A percentile compares a stretch with the other conserved stretches of the same genome.
Evolutionary conservation across 2,113 vertebrate species (phyloP).

Genomic region (Gnathonemus longibarbis): DNA sequence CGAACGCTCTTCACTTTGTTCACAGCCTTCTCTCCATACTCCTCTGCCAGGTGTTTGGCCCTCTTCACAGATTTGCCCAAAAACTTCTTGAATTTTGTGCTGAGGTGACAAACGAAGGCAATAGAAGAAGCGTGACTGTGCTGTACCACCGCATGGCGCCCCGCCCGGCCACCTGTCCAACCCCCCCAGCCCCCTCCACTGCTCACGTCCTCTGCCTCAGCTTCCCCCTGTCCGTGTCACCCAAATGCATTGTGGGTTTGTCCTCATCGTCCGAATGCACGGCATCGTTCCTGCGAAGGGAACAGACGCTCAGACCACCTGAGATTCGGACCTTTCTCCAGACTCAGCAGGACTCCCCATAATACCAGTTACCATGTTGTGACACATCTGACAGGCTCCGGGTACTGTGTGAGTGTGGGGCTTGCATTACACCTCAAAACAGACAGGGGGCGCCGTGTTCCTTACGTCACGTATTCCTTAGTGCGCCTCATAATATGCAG

Average conservation of each 20-base stretch:
- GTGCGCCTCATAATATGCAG: conserved; percentile 98
- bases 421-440: background rate
- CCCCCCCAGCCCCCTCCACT: background rate
- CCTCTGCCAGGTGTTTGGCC: conserved; percentile 91
- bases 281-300: conserved; percentile 75
- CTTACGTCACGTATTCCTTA: conserved; percentile 95
- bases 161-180: background rate
- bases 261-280: conserved; percentile 96
- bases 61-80: conserved; percentile 94
- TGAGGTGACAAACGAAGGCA: conserved; percentile 42
- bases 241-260: conserved; percentile 73
- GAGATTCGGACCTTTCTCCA: background rate
- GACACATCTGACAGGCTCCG: background rate
- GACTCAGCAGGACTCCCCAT: background rate
- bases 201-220: conserved; percentile 95
- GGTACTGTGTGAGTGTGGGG: background rate
- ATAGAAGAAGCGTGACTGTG: background rate
- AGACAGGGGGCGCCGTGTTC: background rate
- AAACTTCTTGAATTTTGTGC: conserved; percentile 93
- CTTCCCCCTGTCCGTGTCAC: conserved; percentile 84
- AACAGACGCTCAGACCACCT: conserved; percentile 9
- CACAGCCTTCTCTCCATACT: conserved; percentile 92
- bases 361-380: background rate
- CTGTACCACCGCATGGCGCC: background rate
- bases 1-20: conserved; percentile 98